Conservation (phyloP, 2,888 invertebrate genomes). For the Thymelicus lineola region DNA sequence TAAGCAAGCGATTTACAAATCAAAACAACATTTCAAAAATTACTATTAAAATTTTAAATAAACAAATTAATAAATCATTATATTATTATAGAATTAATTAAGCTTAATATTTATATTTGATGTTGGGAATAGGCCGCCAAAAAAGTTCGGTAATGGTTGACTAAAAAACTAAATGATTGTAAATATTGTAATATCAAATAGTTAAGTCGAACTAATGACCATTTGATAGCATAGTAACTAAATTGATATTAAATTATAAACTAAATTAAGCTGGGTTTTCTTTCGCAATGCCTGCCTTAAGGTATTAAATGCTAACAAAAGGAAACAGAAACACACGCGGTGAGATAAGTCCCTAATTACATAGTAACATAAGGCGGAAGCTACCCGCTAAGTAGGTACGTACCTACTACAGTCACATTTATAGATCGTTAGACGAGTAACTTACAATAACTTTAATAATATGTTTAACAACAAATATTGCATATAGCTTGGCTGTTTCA, state of each 20-base stretch:
- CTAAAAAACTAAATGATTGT: constrained; percentile 9
- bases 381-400: too few species aligned
- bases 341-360: too few species aligned
- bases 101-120: neutral
- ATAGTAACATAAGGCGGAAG: neutral
- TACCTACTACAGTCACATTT: too few species aligned
- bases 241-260: constrained; percentile 22
- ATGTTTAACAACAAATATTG: too few species aligned
- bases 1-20: too few species aligned
- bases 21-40: too few species aligned
- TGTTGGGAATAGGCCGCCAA: neutral
- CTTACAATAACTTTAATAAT: too few species aligned
- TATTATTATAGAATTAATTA: too few species aligned
- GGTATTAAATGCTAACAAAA: neutral
- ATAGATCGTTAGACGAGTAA: too few species aligned
- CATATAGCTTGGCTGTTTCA: too few species aligned
- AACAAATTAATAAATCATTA: too few species aligned
- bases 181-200: constrained; percentile 3
- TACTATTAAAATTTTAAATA: too few species aligned
- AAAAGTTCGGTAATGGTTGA: neutral
- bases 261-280: neutral
- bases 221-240: neutral
- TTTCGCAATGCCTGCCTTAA: neutral
- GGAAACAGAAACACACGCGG: neutral
- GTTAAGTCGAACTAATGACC: constrained; percentile 14